Conservation (phyloP, 2,888 invertebrate species). For the Philopedon plagiatum region DNA sequence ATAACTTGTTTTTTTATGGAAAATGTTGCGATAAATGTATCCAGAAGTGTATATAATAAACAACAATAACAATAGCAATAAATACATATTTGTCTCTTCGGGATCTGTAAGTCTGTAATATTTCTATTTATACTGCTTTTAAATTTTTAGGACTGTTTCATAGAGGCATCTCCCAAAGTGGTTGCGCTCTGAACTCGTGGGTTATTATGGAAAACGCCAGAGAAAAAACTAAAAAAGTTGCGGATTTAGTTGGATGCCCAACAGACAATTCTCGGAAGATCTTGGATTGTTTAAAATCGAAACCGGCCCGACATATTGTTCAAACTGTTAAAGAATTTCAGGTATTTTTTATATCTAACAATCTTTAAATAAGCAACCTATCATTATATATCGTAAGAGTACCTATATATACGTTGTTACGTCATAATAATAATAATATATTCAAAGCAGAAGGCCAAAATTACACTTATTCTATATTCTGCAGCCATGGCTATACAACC, state of each 20-base stretch:
- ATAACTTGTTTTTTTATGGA: no score
- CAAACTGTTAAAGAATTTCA: slow-evolving; percentile 73
- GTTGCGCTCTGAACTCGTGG: slow-evolving; percentile 76
- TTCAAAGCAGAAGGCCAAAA: no score
- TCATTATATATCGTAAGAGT: no score
- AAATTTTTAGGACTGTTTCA: slow-evolving; percentile 74
- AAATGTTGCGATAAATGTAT: no score
- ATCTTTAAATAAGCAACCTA: no score
- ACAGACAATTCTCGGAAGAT: slow-evolving; percentile 69
- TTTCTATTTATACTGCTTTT: no score
- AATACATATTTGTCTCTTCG: no score
- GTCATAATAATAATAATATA: no score
- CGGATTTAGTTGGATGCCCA: slow-evolving; percentile 77
- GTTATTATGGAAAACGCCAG: slow-evolving; percentile 72
- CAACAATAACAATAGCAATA: no score
- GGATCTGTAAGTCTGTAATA: no score
- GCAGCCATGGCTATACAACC: slow-evolving; percentile 74
- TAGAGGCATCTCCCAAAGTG: slow-evolving; percentile 80
- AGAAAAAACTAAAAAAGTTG: slow-evolving; percentile 75
- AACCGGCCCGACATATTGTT: slow-evolving; percentile 75
- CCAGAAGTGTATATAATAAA: no score
- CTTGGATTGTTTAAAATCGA: slow-evolving; percentile 74
- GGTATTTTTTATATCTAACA: slow-evolving; percentile 45
- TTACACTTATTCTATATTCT: slow-evolving; percentile 57
- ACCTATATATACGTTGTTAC: no score